Evolutionary conservation across 2,797 vertebrate species (phyloP).

Genomic region (Salarias fasciatus): DNA sequence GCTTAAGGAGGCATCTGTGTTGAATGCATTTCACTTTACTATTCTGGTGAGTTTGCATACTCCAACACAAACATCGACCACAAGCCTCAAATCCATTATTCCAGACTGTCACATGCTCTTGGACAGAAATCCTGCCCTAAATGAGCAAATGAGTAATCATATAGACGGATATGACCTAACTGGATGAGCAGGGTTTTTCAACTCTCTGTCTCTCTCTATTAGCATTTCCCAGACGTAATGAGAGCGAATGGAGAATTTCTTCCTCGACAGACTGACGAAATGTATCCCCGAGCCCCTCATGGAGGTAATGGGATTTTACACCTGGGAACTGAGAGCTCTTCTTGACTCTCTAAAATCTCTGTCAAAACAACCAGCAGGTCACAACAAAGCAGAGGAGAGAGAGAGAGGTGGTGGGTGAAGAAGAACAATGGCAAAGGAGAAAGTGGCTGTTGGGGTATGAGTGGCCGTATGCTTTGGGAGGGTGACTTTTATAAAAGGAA

Average conservation of each 20-base stretch:
- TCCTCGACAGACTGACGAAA: slow-evolving; percentile 60
- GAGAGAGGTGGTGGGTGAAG: slow-evolving; percentile 35
- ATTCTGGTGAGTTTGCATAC: slow-evolving; percentile 23
- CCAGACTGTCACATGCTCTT: slow-evolving; percentile 12
- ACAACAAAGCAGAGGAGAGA: slow-evolving; percentile 51
- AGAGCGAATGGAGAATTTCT: slow-evolving; percentile 53
- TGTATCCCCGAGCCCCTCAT: slow-evolving; percentile 57
- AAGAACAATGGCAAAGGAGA: slow-evolving; percentile 35
- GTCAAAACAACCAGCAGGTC: slow-evolving; percentile 75
- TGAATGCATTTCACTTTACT: too few species aligned
- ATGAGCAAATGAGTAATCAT: background rate
- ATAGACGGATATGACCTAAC: background rate
- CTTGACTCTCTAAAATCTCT: slow-evolving; percentile 68
- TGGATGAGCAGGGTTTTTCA: too few species aligned
- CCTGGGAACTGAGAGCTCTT: slow-evolving; percentile 67
- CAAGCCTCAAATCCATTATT: slow-evolving; percentile 31
- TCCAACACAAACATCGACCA: slow-evolving; percentile 5
- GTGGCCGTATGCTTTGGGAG: too few species aligned
- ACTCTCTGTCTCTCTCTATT: slow-evolving; percentile 17
- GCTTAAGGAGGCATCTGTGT: too few species aligned
- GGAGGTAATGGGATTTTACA: slow-evolving; percentile 75
- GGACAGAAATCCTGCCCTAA: background rate
- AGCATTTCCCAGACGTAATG: slow-evolving; percentile 49
- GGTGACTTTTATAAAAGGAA: too few species aligned
- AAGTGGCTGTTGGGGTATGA: slow-evolving; percentile 38